Percentiles rank a stretch among this genome's conserved stretches.
Evolutionary conservation across 2,888 invertebrate species (phyloP).

Genomic region (Elgonia sp.): DNA sequence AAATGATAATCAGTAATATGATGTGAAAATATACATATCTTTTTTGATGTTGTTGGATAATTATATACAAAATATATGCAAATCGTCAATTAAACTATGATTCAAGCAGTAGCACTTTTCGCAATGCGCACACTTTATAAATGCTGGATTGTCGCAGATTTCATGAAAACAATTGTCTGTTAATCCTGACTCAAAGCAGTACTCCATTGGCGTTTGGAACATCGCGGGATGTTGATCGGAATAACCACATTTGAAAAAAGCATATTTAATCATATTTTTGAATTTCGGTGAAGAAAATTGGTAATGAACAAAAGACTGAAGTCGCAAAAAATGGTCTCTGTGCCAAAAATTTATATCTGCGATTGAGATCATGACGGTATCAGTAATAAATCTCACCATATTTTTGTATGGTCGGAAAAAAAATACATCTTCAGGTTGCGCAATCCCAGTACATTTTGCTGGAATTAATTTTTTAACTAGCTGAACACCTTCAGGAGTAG

Average conservation of each 20-base stretch:
- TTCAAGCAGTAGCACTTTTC: conserved; percentile 23
- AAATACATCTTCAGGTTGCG: conserved; percentile 30
- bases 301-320: conserved; percentile 31
- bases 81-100: not conserved
- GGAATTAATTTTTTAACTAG: conserved; percentile 32
- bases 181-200: conserved; percentile 37
- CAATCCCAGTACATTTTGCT: conserved; percentile 33
- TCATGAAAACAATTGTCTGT: conserved; percentile 18
- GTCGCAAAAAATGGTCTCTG: conserved; percentile 28
- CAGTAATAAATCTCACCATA: conserved; percentile 27
- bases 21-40: too few species aligned
- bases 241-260: conserved; percentile 37
- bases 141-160: conserved; percentile 17
- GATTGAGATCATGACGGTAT: not conserved
- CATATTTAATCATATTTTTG: conserved; percentile 43
- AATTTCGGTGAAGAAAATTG: conserved; percentile 24
- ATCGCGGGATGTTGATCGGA: conserved; percentile 2
- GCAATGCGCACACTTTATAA: conserved; percentile 19
- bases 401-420: conserved; percentile 37
- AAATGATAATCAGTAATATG: too few species aligned
- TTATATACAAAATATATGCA: conserved; percentile 13
- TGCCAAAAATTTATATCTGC: conserved; percentile 34
- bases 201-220: conserved; percentile 20
- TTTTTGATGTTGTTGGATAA: too few species aligned
- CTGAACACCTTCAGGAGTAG: conserved; percentile 12